Evolutionary conservation across 2,797 vertebrate species (phyloP).

Genomic region (Poecile montanus): DNA sequence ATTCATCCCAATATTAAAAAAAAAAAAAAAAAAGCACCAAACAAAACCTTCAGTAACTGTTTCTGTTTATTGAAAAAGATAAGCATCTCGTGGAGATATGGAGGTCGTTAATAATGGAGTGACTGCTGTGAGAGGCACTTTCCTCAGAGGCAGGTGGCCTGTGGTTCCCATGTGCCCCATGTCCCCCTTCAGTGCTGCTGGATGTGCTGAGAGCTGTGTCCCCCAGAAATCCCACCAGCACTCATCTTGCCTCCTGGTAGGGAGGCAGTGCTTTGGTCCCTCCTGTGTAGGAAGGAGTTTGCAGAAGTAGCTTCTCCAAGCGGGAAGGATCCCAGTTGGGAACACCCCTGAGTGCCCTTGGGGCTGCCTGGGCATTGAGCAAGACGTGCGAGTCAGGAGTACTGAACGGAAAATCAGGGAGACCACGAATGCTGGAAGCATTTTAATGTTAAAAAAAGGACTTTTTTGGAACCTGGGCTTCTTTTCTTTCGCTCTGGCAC

Average conservation of each 20-base stretch:
- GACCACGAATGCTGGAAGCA: background rate
- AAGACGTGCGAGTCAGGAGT: rapidly evolving
- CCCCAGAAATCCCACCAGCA: background rate
- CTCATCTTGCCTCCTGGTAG: background rate
- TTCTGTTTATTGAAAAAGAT: conserved; percentile 48
- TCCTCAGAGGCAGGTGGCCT: background rate
- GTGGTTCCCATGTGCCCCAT: rapidly evolving
- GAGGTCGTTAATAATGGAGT: background rate
- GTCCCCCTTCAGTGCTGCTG: background rate
- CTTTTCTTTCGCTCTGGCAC: background rate
- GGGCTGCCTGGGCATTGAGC: background rate
- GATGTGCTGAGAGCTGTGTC: background rate
- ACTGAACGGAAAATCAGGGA: background rate
- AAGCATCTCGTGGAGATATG: background rate
- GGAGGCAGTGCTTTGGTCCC: background rate
- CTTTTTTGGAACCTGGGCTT: background rate
- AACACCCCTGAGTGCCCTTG: rapidly evolving
- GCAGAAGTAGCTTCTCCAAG: background rate
- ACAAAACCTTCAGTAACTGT: background rate
- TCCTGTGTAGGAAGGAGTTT: background rate
- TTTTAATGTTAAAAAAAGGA: background rate
- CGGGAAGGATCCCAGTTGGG: background rate
- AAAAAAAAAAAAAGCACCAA: background rate
- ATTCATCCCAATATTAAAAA: background rate
- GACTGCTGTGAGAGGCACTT: background rate